Evolutionary conservation across 2,888 invertebrate genomes (phyloP).

Genomic region (Cheilosia variabilis): DNA sequence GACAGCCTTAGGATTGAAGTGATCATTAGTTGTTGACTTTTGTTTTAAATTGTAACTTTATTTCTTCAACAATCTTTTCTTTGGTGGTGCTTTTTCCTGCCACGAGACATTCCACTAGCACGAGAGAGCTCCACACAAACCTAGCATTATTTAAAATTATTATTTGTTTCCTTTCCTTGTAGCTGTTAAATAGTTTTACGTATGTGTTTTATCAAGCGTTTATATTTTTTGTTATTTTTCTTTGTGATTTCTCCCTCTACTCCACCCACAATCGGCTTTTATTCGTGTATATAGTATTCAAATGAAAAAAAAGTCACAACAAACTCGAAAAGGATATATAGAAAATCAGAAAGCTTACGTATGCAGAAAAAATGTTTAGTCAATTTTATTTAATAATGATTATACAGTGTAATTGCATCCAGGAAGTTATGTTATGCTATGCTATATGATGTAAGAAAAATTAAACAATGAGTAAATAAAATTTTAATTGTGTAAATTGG

Average conservation of each 20-base stretch:
- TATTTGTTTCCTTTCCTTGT: constrained; percentile 5
- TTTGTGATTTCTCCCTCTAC: constrained; percentile 5
- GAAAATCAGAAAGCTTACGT: background rate
- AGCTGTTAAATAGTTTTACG: constrained; percentile 63
- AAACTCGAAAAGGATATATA: constrained; percentile 4
- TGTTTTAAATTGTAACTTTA: constrained; percentile 18
- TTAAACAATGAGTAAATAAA: constrained; percentile 50
- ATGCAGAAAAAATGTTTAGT: constrained; percentile 51
- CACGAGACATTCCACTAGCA: constrained; percentile 58
- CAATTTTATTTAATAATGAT: constrained; percentile 72
- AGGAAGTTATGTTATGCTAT: constrained; percentile 57
- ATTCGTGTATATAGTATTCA: constrained; percentile 65
- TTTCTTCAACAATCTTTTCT: constrained; percentile 1
- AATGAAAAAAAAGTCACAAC: constrained; percentile 41
- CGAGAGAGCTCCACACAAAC: constrained; percentile 28
- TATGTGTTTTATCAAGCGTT: constrained; percentile 43
- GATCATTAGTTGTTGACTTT: constrained; percentile 18
- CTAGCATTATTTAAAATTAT: constrained; percentile 13
- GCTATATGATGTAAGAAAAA: constrained; percentile 60
- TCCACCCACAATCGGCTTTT: constrained; percentile 9
- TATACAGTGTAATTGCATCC: constrained; percentile 61
- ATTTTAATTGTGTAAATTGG: constrained; percentile 56
- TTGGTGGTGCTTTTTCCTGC: constrained; percentile 43
- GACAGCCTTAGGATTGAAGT: constrained; percentile 80
- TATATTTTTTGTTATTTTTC: constrained; percentile 43